Evolutionary conservation across 1,140 invertebrate species (phyloP).

Genomic region (Cyclina sinensis): DNA sequence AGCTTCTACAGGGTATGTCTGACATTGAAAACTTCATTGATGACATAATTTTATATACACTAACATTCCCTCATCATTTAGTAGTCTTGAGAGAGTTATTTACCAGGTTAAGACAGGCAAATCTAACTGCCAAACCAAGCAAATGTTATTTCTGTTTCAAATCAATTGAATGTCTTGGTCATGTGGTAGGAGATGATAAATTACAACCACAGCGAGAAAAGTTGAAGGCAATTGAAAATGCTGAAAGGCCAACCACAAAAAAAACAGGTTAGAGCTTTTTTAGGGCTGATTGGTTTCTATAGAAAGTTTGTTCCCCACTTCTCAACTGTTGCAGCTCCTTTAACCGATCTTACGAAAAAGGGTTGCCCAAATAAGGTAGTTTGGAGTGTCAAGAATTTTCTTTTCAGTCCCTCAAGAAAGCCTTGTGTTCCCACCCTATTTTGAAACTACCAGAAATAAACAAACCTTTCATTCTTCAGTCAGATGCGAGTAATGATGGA

Average conservation of each 20-base stretch:
- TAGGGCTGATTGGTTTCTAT: not conserved
- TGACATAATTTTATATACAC: too few species aligned
- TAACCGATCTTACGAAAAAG: not conserved
- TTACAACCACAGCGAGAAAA: too few species aligned
- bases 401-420: conserved; percentile 39
- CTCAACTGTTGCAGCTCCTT: not conserved
- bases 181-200: too few species aligned
- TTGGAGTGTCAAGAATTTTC: not conserved
- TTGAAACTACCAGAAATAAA: conserved; percentile 77
- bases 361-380: not conserved
- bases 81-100: too few species aligned
- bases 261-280: not conserved
- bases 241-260: not conserved
- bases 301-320: not conserved
- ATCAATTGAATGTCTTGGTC: too few species aligned
- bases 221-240: not conserved
- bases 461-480: conserved; percentile 76
- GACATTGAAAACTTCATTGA: too few species aligned
- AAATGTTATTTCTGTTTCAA: too few species aligned
- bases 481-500: conserved; percentile 25
- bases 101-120: too few species aligned
- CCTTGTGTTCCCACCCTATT: conserved; percentile 68
- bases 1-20: too few species aligned
- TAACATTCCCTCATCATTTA: too few species aligned
- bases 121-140: too few species aligned